Evolutionary conservation across 2,888 invertebrate species (phyloP).

Genomic region (Drosophila pegasa): DNA sequence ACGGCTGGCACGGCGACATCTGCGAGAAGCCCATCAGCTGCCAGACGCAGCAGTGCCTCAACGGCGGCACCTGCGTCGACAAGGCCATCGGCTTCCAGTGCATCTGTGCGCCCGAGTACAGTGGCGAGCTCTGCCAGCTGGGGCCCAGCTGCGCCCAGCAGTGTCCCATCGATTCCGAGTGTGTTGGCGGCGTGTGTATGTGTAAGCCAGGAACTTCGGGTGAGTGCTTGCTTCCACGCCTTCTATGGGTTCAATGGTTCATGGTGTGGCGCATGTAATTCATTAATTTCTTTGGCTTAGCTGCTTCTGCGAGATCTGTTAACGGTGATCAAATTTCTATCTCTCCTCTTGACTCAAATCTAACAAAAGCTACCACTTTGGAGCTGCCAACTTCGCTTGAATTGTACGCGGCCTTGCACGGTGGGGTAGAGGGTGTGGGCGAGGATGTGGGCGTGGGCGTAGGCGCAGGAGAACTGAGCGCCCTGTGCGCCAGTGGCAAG

Average conservation of each 20-base stretch:
- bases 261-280: conserved; percentile 50
- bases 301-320: background rate
- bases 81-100: conserved; percentile 88
- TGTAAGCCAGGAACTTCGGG: conserved; percentile 85
- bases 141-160: conserved; percentile 82
- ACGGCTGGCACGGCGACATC: conserved; percentile 92
- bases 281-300: conserved; percentile 13
- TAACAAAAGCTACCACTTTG: conserved; percentile 63
- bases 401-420: conserved; percentile 24
- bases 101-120: conserved; percentile 88
- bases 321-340: conserved; percentile 5
- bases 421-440: conserved; percentile 1
- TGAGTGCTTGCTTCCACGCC: conserved; percentile 56
- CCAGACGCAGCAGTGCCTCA: conserved; percentile 89
- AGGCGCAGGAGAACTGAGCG: conserved; percentile 12
- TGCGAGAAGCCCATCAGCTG: conserved; percentile 89
- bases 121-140: conserved; percentile 83
- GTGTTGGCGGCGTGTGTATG: conserved; percentile 86
- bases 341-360: background rate
- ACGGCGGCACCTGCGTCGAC: conserved; percentile 90
- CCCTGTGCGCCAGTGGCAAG: conserved; percentile 68
- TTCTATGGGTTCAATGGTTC: conserved; percentile 23
- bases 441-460: background rate
- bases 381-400: conserved; percentile 61
- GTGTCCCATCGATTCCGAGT: conserved; percentile 89